Percentiles rank a stretch among this genome's conserved stretches.
phyloP scores from a whole-genome alignment of 2,797 vertebrate species.

The Natrix natrix region DNA sequence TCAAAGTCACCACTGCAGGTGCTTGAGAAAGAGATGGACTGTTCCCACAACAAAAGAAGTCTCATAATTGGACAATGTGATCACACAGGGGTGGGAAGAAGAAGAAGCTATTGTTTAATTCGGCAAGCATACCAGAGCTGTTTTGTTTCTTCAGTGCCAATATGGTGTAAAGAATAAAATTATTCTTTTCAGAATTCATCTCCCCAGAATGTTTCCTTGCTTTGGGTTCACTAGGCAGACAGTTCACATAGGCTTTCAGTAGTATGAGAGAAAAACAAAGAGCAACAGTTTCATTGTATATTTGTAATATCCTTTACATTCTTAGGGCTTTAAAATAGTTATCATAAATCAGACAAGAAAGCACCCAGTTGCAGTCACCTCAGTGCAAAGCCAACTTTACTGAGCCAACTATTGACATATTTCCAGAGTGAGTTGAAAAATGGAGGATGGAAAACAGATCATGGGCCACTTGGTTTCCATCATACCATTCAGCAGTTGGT shows the following conservation, averaged over 20 bases:
- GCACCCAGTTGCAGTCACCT: neutral
- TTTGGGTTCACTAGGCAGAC: too few relatives aligned
- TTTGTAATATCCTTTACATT: constrained; percentile 40
- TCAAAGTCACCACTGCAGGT: too few relatives aligned
- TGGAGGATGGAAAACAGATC: neutral
- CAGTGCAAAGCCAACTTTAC: neutral
- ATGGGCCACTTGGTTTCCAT: neutral
- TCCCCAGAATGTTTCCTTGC: too few relatives aligned
- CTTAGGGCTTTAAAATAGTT: constrained; percentile 34
- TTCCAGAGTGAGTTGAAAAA: neutral
- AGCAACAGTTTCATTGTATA: neutral
- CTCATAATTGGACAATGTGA: too few relatives aligned
- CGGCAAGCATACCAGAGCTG: too few relatives aligned
- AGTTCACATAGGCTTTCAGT: neutral
- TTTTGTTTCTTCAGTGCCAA: too few relatives aligned
- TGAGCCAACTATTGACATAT: neutral
- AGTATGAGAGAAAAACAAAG: constrained; percentile 19
- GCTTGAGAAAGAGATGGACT: too few relatives aligned
- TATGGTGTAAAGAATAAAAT: too few relatives aligned
- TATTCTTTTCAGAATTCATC: too few relatives aligned
- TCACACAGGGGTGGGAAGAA: too few relatives aligned
- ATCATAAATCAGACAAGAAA: constrained; percentile 56
- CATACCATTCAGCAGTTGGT: neutral
- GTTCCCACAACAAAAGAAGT: too few relatives aligned
- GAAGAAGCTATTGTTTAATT: too few relatives aligned